Evolutionary conservation across 2,888 invertebrate genomes (phyloP).

Genomic region (Sycophila texana): DNA sequence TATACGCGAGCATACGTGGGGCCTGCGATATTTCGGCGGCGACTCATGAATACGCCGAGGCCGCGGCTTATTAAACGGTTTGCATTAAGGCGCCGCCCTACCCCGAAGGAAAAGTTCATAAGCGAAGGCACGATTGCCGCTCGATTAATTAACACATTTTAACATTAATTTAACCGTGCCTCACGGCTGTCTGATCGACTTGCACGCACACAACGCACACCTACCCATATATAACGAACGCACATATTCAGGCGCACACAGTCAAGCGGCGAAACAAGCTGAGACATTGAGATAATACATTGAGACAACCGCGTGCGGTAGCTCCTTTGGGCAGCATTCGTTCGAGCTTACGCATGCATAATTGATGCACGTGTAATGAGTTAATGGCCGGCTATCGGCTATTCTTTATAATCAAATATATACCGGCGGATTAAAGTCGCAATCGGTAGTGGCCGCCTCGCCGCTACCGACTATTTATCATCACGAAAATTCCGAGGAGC

Average conservation of each 20-base stretch:
- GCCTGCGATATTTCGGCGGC: slow-evolving; percentile 21
- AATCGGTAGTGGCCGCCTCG: background rate
- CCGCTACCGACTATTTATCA: slow-evolving; percentile 11
- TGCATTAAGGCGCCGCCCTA: slow-evolving; percentile 2
- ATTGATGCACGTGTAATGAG: slow-evolving; percentile 41
- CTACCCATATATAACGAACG: too few relatives aligned
- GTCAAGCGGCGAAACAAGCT: background rate
- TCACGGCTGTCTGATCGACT: background rate
- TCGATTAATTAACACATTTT: slow-evolving; percentile 53
- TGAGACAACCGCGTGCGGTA: background rate
- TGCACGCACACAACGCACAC: too few relatives aligned
- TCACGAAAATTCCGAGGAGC: slow-evolving; percentile 1
- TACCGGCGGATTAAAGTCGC: slow-evolving; percentile 7
- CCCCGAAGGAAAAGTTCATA: background rate
- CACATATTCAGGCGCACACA: too few relatives aligned
- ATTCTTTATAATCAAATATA: slow-evolving; percentile 31
- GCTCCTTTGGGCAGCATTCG: background rate
- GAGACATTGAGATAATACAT: background rate
- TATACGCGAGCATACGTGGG: background rate
- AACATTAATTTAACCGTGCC: slow-evolving; percentile 23
- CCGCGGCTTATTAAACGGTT: slow-evolving; percentile 27
- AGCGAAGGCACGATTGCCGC: slow-evolving; percentile 6
- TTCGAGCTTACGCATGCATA: background rate
- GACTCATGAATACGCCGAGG: slow-evolving; percentile 14
- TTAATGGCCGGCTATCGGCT: slow-evolving; percentile 25